Base-by-base conservation (phyloP, 1,140 invertebrate species). In the Conopomorpha cramerella region DNA sequence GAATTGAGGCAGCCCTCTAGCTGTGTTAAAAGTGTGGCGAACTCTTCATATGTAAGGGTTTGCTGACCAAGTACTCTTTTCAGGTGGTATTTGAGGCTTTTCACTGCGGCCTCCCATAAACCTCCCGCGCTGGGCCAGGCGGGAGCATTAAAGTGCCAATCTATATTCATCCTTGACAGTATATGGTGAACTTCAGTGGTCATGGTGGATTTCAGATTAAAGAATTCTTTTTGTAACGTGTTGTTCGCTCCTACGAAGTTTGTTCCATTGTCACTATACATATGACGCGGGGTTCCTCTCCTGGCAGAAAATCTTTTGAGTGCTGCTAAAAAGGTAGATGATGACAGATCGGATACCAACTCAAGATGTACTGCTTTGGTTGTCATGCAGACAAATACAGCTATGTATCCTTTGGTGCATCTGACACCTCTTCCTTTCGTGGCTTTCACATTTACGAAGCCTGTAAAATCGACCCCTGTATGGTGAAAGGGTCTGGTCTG, bases 281-380 rank as follows among this genome's bases (percentile, higher is more conserved):
- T 17, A 12, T 37, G 15, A n/a, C 29, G 15, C 10, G 27, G 29
- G n/a, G 27, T 15, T 12, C 35, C 35, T 23, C 27, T 6, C 8
- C 35, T n/a, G 12, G 16, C 16, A 3, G 28, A 3, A 42, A 80
- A 73, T 18, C 68, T 16, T 17, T 52, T 37, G 1, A 78, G 26
- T 26, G 55, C 45, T 29, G 49, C 46, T 12, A 77, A 28, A 43
- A 70, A 71, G 3, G 42, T 42, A 15, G 62, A 48, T 4, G 68
- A 62, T n/a, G 47, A 39, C 4, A 79, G 31, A 11, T 45, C 53
- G n/a, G 48, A 46, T 0, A 54, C 57, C 0, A 64, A 16, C 39
- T 79, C 72, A 7, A 79, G 19, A 38, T 81, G 73, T 3, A 80
- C 45, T 0, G 68, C 72, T 36, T 68, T 50, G 2, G 51, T 58